phyloP scores from a whole-genome alignment of 2,113 vertebrate species.

The Perca schrenkii region DNA sequence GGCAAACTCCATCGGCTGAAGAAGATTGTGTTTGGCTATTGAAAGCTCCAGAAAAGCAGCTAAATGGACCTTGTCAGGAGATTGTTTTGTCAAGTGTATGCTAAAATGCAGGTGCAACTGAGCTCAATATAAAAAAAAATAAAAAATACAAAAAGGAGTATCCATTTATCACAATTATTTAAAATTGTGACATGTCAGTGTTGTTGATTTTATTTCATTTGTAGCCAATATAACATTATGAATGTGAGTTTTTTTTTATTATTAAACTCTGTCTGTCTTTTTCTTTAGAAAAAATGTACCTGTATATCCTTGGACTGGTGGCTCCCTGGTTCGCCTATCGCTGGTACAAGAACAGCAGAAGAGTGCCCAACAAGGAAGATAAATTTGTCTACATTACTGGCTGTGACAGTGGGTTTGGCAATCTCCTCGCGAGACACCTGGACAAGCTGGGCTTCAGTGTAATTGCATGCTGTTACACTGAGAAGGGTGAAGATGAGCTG shows the following conservation, averaged over 20 bases:
- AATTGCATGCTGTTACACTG: slow-evolving; percentile 83
- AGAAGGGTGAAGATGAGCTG: slow-evolving; percentile 81
- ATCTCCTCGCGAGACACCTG: slow-evolving; percentile 83
- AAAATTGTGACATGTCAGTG: neutral
- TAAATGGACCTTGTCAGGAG: too few relatives aligned
- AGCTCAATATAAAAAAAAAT: neutral
- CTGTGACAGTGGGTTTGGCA: slow-evolving; percentile 81
- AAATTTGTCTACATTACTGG: slow-evolving; percentile 84
- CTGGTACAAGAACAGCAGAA: slow-evolving; percentile 73
- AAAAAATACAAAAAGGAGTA: too few relatives aligned
- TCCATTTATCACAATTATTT: neutral
- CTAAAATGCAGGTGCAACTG: neutral
- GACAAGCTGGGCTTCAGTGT: slow-evolving; percentile 83
- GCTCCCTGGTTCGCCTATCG: slow-evolving; percentile 67
- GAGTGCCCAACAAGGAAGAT: slow-evolving; percentile 72
- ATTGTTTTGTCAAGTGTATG: neutral
- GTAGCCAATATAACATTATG: neutral
- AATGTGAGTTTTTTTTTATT: neutral
- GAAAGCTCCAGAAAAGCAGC: neutral
- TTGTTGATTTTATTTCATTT: neutral
- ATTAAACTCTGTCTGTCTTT: neutral
- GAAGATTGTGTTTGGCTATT: neutral
- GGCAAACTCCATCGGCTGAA: neutral
- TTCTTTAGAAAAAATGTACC: slow-evolving; percentile 71
- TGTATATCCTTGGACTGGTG: slow-evolving; percentile 62